Evolutionary conservation across 2,888 invertebrate species (phyloP), one percentile per base, ranked within the genome.

Genomic region (Dicyrtomina minuta): DNA sequence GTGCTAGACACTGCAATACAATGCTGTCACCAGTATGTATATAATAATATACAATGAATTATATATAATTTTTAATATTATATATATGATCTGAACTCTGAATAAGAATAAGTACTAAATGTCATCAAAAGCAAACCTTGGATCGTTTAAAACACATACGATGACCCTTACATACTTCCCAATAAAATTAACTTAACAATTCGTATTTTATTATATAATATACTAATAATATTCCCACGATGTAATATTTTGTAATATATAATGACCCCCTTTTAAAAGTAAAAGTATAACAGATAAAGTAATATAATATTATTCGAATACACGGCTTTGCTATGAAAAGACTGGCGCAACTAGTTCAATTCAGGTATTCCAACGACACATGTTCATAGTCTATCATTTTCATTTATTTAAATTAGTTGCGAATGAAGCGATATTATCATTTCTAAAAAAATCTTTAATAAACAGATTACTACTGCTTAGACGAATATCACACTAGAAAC

Each of bases 401-500:
- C n/a, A 17, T 20, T n/a, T 51, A 20, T 51, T 20, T 17, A 59
- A 62, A 62, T 33, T 17, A 24, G 22, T 44, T 62, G 64, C 64
- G 64, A 53, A 64, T 51, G 15, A 46, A 64, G 46, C 51, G 53
- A 60, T 20, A 27, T 17, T 56, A 15, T 26, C 13, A 56, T 56
- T 20, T 24, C 24, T 43, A 43, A 41, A 13, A 41, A 60, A 44
- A 41, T 43, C 17, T 3, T 59, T 17, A 6, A 15, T 39, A 17
- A 59, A 26, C 41, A 44, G 20, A 24, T 44, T 60, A 33, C 33
- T 33, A 33, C 33, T 33, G 33, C 8, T 33, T 33, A n/a, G 12
- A 46, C 39, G 22, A 49, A 49, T 62, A 64, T 64, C 64, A 64
- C 61, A 61, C 64, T 33, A 64, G 33, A 24, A 24, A 33, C n/a